These are phyloP conservation scores for Papilio helenus DNA, from an alignment of 1,140 invertebrate species.

Conservation along the genomic window DNA sequence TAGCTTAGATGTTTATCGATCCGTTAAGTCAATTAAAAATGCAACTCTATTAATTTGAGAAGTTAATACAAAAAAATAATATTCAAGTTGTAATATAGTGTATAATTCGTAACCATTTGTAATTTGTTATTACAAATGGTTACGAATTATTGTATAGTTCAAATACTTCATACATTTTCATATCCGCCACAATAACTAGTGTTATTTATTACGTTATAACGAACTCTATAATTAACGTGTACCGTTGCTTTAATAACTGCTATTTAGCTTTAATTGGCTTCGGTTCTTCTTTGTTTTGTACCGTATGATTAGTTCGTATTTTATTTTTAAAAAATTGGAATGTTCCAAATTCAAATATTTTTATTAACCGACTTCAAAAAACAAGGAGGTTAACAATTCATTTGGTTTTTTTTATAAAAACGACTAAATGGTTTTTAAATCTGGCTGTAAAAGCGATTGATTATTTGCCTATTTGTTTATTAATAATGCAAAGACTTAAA, in stretches of 20 bases:
- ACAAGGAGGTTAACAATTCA: background rate
- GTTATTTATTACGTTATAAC: conserved; percentile 25
- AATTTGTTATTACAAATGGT: no score
- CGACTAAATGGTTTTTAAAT: no score
- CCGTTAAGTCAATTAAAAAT: background rate
- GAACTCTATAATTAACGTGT: conserved; percentile 5
- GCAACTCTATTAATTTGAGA: no score
- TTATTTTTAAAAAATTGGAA: conserved; percentile 26
- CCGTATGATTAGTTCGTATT: background rate
- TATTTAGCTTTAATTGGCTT: conserved; percentile 27
- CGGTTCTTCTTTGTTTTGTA: conserved; percentile 23
- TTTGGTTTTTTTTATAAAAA: no score
- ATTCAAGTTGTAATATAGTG: no score
- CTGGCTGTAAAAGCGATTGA: no score
- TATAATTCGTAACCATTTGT: no score
- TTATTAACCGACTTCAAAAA: background rate
- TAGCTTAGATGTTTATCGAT: background rate
- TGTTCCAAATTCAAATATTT: background rate
- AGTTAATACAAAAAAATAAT: background rate
- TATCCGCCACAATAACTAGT: background rate
- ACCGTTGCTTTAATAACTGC: conserved; percentile 31
- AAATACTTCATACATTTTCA: background rate
- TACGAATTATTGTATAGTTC: no score
- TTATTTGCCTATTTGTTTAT: no score
- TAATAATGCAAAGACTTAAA: background rate